phyloP scores from a whole-genome alignment of 2,888 invertebrate species.

The Agrochola litura region DNA sequence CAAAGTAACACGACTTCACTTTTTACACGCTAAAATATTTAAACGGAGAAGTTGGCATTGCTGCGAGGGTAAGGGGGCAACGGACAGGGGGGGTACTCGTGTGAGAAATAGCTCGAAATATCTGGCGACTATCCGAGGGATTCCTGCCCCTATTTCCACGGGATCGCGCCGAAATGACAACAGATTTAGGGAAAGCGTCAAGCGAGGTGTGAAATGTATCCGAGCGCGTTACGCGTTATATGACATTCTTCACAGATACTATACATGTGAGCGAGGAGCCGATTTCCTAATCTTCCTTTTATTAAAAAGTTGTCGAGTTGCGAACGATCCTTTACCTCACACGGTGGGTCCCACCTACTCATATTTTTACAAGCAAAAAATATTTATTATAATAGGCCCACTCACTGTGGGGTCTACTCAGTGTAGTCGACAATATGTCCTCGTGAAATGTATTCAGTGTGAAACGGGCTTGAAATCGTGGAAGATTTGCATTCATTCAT shows the following conservation, averaged over 20 bases:
- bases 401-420: constrained; percentile 43
- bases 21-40: constrained; percentile 87
- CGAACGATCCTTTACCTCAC: constrained; percentile 63
- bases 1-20: constrained; percentile 83
- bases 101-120: constrained; percentile 88
- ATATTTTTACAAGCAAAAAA: constrained; percentile 57
- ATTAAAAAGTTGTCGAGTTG: constrained; percentile 86
- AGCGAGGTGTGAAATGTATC: constrained; percentile 90
- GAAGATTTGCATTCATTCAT: constrained; percentile 79
- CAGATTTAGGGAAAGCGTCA: constrained; percentile 89
- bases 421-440: constrained; percentile 62
- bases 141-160: constrained; percentile 86
- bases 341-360: constrained; percentile 51
- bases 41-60: constrained; percentile 78
- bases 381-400: constrained; percentile 51
- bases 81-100: constrained; percentile 71
- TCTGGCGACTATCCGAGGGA: constrained; percentile 86
- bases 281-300: constrained; percentile 86
- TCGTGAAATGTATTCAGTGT: constrained; percentile 67
- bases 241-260: constrained; percentile 88
- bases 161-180: constrained; percentile 89
- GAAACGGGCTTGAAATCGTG: constrained; percentile 71
- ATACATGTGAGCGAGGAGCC: constrained; percentile 84
- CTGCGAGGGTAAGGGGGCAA: constrained; percentile 54
- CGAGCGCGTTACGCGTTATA: constrained; percentile 86